Evolutionary conservation across 2,888 invertebrate genomes (phyloP).

Genomic region (Colostygia pectinataria): DNA sequence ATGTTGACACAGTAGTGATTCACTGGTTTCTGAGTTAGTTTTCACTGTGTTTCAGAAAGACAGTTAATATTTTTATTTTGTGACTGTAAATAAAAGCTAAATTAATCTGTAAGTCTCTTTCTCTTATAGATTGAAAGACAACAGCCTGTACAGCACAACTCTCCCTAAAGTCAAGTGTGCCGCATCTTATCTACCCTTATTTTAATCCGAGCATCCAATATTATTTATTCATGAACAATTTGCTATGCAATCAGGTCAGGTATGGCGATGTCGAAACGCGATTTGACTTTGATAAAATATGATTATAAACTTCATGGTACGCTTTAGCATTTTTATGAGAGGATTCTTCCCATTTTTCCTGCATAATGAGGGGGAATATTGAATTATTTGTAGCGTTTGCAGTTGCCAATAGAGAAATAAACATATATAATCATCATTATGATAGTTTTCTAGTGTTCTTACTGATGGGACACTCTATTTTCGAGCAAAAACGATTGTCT

Average conservation of each 20-base stretch:
- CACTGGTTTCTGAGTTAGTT: too few species aligned
- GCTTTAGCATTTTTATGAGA: conserved; percentile 64
- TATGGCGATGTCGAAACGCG: conserved; percentile 65
- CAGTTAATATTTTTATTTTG: too few species aligned
- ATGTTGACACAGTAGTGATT: too few species aligned
- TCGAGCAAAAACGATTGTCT: too few species aligned
- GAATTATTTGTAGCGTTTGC: conserved; percentile 22
- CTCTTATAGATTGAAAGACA: too few species aligned
- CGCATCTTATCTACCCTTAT: conserved; percentile 9
- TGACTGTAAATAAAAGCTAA: too few species aligned
- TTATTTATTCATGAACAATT: conserved; percentile 82
- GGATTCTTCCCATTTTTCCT: conserved; percentile 39
- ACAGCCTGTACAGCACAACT: too few species aligned
- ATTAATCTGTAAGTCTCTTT: too few species aligned
- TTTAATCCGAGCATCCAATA: conserved; percentile 44
- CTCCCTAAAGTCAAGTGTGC: not conserved
- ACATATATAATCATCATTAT: too few species aligned
- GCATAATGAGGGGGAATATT: conserved; percentile 29
- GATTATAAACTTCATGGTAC: conserved; percentile 60
- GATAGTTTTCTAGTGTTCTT: too few species aligned
- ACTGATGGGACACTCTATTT: too few species aligned
- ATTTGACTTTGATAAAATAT: conserved; percentile 74
- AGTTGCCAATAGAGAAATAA: not conserved
- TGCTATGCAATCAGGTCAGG: conserved; percentile 78
- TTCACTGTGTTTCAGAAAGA: too few species aligned